Base-by-base conservation (phyloP, 2,797 vertebrate species). In the Alectoris magna region DNA sequence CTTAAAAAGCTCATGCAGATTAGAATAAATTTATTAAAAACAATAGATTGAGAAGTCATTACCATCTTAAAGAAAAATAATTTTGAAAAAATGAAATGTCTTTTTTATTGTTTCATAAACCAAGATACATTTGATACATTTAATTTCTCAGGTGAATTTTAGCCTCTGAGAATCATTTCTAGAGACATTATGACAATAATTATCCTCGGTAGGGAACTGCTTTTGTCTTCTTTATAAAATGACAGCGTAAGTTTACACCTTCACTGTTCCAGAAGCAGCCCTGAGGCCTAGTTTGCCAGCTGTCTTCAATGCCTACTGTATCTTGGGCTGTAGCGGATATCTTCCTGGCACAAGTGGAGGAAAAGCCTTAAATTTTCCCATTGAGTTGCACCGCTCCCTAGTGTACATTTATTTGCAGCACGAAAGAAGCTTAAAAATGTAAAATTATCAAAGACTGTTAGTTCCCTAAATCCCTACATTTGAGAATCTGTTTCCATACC, bases 251-350 rank as follows among this genome's bases (percentile, higher is more conserved):
- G 74, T 43, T 93, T 91, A 76, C 19, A 88, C 60, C 27, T 53
- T n/a, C 22, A 38, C 14, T 58, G 16, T 79, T 91, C 70, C 36
- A 64, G 87, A 90, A 73, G 84, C 46, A 91, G 43, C 71, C n/a
- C 22, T 67, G 39, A 79, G 43, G 88, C 38, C 48, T 84, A 91
- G 82, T 95, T 95, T 82, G n/a, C 93, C 94, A 95, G 39, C 78
- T 95, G 88, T 84, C 71, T 39, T 88, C 68, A 44, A 74, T 46
- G 64, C 73, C 78, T 90, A 1, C 51, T 75, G 29, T 51, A 76
- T 72, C 3, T 7, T 44, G 51, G 74, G 58, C 1, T 2, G 24
- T 64, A 53, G 39, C 71, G 68, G n/a, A 68, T 90, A 86, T 19
- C 16, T 84, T 93, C 64, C 78, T 87, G 60, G 71, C 82, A 66